Percentiles rank a stretch among this genome's conserved stretches.
phyloP scores from a whole-genome alignment of 2,797 vertebrate species.

The Pangasius sanitwongsei region DNA sequence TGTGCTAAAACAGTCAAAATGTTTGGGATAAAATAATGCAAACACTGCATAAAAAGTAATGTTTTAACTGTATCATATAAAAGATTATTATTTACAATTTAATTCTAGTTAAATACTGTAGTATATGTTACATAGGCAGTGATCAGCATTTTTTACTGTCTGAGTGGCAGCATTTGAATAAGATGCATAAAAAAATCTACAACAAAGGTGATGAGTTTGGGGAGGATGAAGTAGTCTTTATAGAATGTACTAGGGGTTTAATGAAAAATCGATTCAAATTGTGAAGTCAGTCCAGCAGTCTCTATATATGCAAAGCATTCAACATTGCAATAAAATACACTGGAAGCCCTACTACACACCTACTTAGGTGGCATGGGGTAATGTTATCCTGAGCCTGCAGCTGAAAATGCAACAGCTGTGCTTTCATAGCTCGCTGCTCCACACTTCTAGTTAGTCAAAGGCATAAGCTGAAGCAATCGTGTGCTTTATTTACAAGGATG shows the following conservation, averaged over 20 bases:
- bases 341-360: background rate
- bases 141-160: background rate
- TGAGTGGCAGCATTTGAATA: background rate
- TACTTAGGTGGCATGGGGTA: background rate
- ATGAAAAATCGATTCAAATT: background rate
- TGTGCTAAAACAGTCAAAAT: background rate
- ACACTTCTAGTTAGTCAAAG: background rate
- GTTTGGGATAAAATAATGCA: background rate
- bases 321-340: background rate
- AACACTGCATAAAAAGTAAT: background rate
- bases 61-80: background rate
- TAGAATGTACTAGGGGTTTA: background rate
- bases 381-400: background rate
- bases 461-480: background rate
- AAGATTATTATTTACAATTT: background rate
- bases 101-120: background rate
- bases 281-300: background rate
- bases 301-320: background rate
- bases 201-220: background rate
- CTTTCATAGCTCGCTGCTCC: background rate
- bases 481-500: background rate
- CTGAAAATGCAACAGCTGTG: constrained; percentile 8
- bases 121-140: background rate
- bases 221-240: background rate
- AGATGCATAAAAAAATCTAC: background rate